Evolutionary conservation across 1,140 invertebrate genomes (phyloP), one percentile per base, ranked within the genome.

Genomic region (Sogatella furcifera): DNA sequence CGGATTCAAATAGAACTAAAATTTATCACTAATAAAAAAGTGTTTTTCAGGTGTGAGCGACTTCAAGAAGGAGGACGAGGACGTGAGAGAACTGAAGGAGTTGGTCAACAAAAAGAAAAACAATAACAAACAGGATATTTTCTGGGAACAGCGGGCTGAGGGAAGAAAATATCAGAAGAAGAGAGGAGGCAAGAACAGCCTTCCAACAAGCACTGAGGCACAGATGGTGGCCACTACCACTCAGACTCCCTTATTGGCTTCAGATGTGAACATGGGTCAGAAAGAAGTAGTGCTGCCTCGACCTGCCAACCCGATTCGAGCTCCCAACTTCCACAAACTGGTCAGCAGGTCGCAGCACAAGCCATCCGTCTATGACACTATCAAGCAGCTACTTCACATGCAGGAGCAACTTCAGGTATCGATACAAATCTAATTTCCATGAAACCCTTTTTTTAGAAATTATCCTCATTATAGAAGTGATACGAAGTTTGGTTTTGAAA

Each of bases 261-360:
- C 24, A 2, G 34, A 38, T 10, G 64, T 53, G 64, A 66, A 15
- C 21, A 61, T 59, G 28, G 82, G 81, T 14, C 78, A 84, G 64
- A 81, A 82, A 64, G 82, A 84, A 70, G 76, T 81, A 10, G 77
- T 81, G 2, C 68, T 83, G 65, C 74, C 80, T 44, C 69, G 81
- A 69, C 81, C 81, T 6, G 77, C 81, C 6, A 74, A 71, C 14
- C 69, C 76, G 62, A 69, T 74, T 14, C 70, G 72, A 53, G 69
- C 75, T 54, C 71, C 73, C 19, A 78, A 78, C 66, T 74, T 77
- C 56, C 69, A 72, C 42, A 24, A 59, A 53, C 31, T 55, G 53
- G 52, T 55, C 5, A 22, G 41, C 17, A 41, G 60, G 14, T 9
- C 31, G 1, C 28, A 43, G 8, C 53, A 72, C 62, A 66, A 72